Percentiles rank a stretch among this genome's conserved stretches.
phyloP scores from a whole-genome alignment of 92 coral and sea anemone species.

The Plumapathes pennacea region DNA sequence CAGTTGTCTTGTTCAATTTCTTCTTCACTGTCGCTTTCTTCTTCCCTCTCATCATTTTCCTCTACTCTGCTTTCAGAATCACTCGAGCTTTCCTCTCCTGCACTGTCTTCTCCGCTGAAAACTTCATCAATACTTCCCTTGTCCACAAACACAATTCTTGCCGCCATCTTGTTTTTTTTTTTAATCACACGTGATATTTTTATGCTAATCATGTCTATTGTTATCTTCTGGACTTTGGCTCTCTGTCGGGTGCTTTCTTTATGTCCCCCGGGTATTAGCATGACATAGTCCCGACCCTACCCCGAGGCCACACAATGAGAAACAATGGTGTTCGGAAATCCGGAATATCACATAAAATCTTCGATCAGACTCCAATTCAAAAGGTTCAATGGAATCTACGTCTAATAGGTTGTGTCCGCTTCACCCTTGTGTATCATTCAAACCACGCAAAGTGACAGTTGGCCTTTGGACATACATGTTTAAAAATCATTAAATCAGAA shows the following conservation, averaged over 20 bases:
- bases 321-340: constrained; percentile 2
- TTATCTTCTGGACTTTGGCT: neutral
- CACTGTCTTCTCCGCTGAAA: constrained; percentile 3
- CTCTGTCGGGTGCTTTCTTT: constrained; percentile 1
- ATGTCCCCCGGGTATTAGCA: neutral
- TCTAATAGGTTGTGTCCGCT: too few species aligned
- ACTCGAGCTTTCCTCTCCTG: neutral
- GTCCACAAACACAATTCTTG: constrained; percentile 3
- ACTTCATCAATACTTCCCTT: constrained; percentile 13
- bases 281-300: neutral
- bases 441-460: too few species aligned
- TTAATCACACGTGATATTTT: too few species aligned
- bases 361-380: too few species aligned
- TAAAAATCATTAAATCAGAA: too few species aligned
- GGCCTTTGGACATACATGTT: too few species aligned
- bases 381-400: too few species aligned
- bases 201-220: neutral
- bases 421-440: too few species aligned
- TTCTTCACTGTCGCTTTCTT: neutral
- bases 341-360: too few species aligned
- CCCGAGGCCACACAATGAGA: constrained; percentile 3
- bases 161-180: constrained; percentile 7
- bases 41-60: neutral
- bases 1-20: neutral
- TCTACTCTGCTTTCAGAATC: constrained; percentile 4